Percentiles rank a stretch among this genome's conserved stretches.
Conservation (phyloP, 2,113 vertebrate genomes). For the Tragulus kanchil region DNA sequence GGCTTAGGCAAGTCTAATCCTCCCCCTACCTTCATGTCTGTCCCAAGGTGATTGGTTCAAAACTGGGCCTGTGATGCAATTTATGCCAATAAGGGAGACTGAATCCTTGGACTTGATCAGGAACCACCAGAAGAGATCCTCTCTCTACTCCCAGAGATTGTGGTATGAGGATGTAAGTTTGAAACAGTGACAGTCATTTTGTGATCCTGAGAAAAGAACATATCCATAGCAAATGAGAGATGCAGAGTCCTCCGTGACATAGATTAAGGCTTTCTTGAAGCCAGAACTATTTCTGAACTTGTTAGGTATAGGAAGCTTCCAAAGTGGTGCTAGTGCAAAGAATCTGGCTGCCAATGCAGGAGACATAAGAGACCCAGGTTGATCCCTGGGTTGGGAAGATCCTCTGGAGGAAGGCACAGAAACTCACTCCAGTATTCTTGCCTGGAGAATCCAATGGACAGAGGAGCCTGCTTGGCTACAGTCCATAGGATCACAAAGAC, state of each 20-base stretch:
- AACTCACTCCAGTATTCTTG: neutral
- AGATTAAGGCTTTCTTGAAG: conserved; percentile 17
- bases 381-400: neutral
- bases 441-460: neutral
- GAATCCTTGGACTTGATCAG: neutral
- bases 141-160: neutral
- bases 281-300: neutral
- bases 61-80: neutral
- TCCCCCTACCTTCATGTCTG: neutral
- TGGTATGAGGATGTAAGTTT: neutral
- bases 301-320: neutral
- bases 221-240: neutral
- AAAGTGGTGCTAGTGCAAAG: neutral
- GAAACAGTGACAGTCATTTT: neutral
- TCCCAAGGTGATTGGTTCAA: neutral
- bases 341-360: neutral
- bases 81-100: neutral
- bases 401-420: neutral
- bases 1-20: neutral
- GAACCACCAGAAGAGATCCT: neutral
- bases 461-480: neutral
- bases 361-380: neutral
- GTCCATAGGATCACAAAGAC: neutral
- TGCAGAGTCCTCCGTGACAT: neutral
- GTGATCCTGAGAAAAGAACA: neutral